Evolutionary conservation across 2,888 invertebrate species (phyloP).

Genomic region (Tryphoninae sp.): DNA sequence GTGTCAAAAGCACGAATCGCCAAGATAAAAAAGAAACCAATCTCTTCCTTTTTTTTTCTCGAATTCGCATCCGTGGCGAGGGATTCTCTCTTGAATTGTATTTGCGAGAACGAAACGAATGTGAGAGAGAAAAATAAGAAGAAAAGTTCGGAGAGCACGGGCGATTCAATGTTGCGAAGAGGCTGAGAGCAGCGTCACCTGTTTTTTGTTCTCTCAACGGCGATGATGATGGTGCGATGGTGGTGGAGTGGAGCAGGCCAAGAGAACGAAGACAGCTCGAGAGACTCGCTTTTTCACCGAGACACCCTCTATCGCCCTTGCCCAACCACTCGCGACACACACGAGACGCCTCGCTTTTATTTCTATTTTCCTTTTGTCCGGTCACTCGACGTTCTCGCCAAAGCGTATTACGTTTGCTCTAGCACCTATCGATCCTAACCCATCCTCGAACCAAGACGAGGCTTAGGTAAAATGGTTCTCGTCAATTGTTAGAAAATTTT

Average conservation of each 20-base stretch:
- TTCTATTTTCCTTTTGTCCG: conserved; percentile 54
- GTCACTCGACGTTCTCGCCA: conserved; percentile 49
- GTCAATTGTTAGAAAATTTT: no score
- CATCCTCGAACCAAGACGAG: no score
- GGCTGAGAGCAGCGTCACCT: conserved; percentile 64
- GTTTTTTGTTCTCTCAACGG: conserved; percentile 60
- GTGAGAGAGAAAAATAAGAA: conserved; percentile 33
- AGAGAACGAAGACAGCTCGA: conserved; percentile 7
- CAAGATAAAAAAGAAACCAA: conserved; percentile 5
- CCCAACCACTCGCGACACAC: conserved; percentile 41
- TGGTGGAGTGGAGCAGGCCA: conserved; percentile 1
- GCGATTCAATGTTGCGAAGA: conserved; percentile 49
- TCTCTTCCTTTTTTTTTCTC: conserved; percentile 12
- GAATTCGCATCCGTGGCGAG: conserved; percentile 20
- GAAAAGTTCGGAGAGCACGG: conserved; percentile 30
- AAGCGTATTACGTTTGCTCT: no score
- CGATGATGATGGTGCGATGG: conserved; percentile 46
- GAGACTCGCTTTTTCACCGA: conserved; percentile 53
- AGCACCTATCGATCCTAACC: no score
- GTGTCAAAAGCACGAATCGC: conserved; percentile 45
- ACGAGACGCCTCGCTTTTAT: conserved; percentile 33
- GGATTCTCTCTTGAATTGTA: conserved; percentile 33
- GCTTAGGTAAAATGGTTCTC: no score
- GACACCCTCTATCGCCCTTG: conserved; percentile 50
- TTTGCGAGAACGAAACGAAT: conserved; percentile 34